These are phyloP conservation scores for Echeneis naucrates DNA, from an alignment of 2,797 vertebrate species.

Conservation along the genomic window DNA sequence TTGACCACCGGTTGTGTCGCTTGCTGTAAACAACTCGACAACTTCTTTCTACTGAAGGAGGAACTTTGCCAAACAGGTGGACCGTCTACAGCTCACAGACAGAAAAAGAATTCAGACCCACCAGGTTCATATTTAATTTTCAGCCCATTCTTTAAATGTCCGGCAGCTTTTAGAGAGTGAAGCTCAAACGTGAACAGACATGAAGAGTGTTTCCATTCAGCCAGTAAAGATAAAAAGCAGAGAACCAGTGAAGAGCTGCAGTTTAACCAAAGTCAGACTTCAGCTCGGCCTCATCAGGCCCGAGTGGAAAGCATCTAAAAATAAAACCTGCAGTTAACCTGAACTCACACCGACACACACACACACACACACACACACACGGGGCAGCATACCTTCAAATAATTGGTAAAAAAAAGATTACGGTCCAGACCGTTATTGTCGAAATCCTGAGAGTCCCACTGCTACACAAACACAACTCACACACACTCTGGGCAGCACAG, in stretches of 20 bases:
- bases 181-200: background rate
- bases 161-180: background rate
- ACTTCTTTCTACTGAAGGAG: background rate
- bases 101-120: no score
- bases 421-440: conserved; percentile 38
- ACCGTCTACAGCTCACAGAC: no score
- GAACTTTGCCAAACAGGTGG: background rate
- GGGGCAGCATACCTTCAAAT: conserved; percentile 59
- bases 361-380: conserved; percentile 6
- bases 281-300: conserved; percentile 2
- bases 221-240: background rate
- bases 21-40: conserved; percentile 26
- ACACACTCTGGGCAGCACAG: conserved; percentile 18
- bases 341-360: no score
- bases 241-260: background rate
- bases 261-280: no score
- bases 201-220: no score
- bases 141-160: background rate
- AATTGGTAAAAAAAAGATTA: background rate
- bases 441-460: conserved; percentile 43
- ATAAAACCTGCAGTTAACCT: conserved; percentile 41
- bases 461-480: conserved; percentile 58
- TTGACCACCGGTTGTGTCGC: background rate
- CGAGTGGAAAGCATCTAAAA: conserved; percentile 11
- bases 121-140: background rate